Evolutionary conservation across 2,797 vertebrate genomes (phyloP), one percentile per base, ranked within the genome.

Genomic region (Pristis pectinata): DNA sequence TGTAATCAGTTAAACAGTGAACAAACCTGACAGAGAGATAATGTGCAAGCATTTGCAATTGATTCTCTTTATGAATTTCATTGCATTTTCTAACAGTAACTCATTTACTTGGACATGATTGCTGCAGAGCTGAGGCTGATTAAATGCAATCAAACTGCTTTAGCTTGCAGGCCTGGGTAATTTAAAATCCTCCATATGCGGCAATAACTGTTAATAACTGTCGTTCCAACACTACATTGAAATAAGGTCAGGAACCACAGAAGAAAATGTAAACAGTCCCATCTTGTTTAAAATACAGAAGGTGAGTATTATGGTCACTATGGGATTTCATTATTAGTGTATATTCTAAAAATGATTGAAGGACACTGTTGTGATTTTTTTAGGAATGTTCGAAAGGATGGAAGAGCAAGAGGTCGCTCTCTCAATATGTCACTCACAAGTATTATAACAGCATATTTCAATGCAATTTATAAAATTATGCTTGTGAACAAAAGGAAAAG

Each of bases 181-280:
- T 97, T 97, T 96, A 95, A 96, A 97, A 97, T 93, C 95, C 95
- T 96, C 96, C 96, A 95, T 95, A 95, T 95, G 94, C 95, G 95
- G 87, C 95, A 95, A 96, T 96, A 96, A 95, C 95, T 95, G 92
- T 94, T 96, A 96, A 96, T 96, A 96, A 95, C 95, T 92, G 95
- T 94, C 92, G 95, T 77, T 95, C 95, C 96, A 95, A 95, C 77
- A 95, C 87, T 95, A 95, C 94, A 95, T 96, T 95, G 95, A 96
- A 96, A 96, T 67, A 82, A 96, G 96, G 95, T 96, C 96, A 96
- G 96, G 96, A 96, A 74, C 70, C 94, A 59, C 44, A 72, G 44
- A 72, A 94, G 92, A 74, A 94, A 94, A n/a, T 74, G 92, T 76
- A 94, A 76, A n/a, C 30, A 76, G 24, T 93, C 72, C 44, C 24